Evolutionary conservation across 2,113 vertebrate genomes (phyloP).

Genomic region (Tricholaema leucomelas): DNA sequence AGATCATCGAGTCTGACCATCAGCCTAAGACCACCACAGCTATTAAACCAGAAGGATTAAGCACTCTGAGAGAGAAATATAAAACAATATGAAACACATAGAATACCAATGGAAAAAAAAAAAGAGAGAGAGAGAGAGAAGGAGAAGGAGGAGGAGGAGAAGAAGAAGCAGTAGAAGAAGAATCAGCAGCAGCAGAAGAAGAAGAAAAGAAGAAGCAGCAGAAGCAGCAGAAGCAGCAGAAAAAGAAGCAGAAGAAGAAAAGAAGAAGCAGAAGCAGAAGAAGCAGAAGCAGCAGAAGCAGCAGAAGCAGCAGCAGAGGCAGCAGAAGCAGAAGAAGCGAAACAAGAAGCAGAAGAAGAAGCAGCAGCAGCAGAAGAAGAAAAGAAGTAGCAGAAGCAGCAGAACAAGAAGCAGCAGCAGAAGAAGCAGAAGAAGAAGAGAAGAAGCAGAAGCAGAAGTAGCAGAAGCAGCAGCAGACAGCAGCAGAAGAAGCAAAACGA

Average conservation of each 20-base stretch:
- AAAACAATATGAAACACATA: conserved; percentile 54
- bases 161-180: not conserved
- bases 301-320: not conserved
- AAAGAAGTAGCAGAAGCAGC: no score
- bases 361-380: no score
- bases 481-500: no score
- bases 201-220: rapidly evolving
- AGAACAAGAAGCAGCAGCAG: no score
- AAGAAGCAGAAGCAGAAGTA: no score
- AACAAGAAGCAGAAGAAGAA: no score
- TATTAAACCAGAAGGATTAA: not conserved
- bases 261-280: no score
- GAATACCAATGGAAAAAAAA: not conserved
- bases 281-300: rapidly evolving
- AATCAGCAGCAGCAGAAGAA: rapidly evolving
- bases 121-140: not conserved
- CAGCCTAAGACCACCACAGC: no score
- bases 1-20: no score
- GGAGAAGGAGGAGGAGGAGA: no score
- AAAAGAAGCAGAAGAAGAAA: rapidly evolving
- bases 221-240: not conserved
- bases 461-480: no score
- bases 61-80: conserved; percentile 1
- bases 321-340: not conserved
- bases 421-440: no score